Evolutionary conservation across 2,888 invertebrate species (phyloP).

Genomic region (Hymenopus coronatus): DNA sequence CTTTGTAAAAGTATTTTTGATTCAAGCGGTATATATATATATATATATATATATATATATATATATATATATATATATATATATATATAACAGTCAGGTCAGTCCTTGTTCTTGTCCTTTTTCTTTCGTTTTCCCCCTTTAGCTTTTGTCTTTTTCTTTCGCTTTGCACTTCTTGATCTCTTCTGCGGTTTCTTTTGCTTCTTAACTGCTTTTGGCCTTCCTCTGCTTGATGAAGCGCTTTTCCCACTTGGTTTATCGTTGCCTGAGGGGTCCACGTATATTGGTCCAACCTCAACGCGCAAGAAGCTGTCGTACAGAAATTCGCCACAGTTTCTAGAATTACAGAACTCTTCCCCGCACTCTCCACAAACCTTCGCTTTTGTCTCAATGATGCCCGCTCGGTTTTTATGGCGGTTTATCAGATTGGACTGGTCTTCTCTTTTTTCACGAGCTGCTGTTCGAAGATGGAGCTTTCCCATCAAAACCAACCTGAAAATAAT

Average conservation of each 20-base stretch:
- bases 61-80: too few species aligned
- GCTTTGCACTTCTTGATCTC: conserved; percentile 46
- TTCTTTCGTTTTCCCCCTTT: conserved; percentile 1
- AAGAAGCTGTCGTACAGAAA: conserved; percentile 58
- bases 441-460: conserved; percentile 69
- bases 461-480: conserved; percentile 73
- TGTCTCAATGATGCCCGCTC: conserved; percentile 77
- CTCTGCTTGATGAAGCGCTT: conserved; percentile 43
- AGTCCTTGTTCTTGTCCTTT: neutral
- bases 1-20: too few species aligned
- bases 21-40: too few species aligned
- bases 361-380: conserved; percentile 71
- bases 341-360: conserved; percentile 84
- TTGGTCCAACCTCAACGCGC: conserved; percentile 42
- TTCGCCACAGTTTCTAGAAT: conserved; percentile 54
- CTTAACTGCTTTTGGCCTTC: conserved; percentile 43
- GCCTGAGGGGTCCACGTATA: neutral
- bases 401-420: conserved; percentile 74
- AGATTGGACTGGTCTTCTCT: conserved; percentile 65
- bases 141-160: conserved; percentile 34
- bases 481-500: conserved; percentile 64
- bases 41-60: too few species aligned
- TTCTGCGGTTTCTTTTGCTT: conserved; percentile 47
- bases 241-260: conserved; percentile 40
- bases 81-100: too few species aligned